phyloP scores from a whole-genome alignment of 2,113 vertebrate genomes.

The Platysternon megacephalum region DNA sequence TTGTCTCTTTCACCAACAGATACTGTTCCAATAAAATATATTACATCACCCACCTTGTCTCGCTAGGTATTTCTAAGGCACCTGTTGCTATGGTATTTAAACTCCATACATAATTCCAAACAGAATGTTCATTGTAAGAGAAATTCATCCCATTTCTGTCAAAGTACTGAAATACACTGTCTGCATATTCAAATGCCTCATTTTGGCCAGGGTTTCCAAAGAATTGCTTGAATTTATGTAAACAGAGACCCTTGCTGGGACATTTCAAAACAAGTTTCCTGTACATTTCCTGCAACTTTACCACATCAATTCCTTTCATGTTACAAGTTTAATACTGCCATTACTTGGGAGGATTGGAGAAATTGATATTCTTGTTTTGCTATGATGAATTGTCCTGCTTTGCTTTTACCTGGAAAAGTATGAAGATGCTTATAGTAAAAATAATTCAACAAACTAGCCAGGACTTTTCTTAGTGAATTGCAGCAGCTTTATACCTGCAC shows the following conservation, averaged over 20 bases:
- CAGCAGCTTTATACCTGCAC: neutral
- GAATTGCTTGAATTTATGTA: constrained; percentile 82
- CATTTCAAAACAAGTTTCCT: constrained; percentile 80
- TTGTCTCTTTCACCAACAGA: too few species aligned
- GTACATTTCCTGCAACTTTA: constrained; percentile 80
- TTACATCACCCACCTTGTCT: too few species aligned
- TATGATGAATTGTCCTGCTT: neutral
- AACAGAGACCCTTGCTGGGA: constrained; percentile 76
- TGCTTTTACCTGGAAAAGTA: neutral
- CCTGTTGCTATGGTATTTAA: too few species aligned
- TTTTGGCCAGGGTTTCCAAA: constrained; percentile 76
- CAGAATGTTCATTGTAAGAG: too few species aligned
- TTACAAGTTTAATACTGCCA: constrained; percentile 71
- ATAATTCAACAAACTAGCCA: neutral
- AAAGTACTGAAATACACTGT: constrained; percentile 80
- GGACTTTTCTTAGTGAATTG: neutral
- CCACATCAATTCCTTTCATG: constrained; percentile 72
- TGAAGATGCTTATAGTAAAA: neutral
- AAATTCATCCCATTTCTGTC: constrained; percentile 81
- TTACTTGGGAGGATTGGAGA: constrained; percentile 19
- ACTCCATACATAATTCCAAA: too few species aligned
- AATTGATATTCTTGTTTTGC: neutral
- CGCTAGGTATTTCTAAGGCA: too few species aligned
- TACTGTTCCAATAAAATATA: too few species aligned
- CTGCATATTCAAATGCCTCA: constrained; percentile 77